Base-by-base conservation (phyloP, 1,140 invertebrate genomes). In the Drosophila cardini region DNA sequence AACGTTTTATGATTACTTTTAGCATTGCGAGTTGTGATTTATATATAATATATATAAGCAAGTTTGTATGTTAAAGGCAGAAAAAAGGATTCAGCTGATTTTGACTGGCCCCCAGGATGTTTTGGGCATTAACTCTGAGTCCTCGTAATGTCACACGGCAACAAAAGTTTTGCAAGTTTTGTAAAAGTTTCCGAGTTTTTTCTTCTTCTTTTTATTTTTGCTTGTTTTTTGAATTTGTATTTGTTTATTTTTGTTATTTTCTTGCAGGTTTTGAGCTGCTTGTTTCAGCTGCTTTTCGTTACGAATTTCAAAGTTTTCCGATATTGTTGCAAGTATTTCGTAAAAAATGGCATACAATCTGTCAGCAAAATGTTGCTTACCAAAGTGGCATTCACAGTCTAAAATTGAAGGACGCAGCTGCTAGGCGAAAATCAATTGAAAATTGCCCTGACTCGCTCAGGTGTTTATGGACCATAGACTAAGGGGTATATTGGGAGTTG, bases 311-410 rank as follows among this genome's bases (percentile, higher is more conserved):
- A 86, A 86, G 72, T 86, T 86, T 77, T 69, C 43, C 80, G 73
- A 89, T 84, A 87, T 89, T 89, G 84, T 89, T 80, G 84, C 80
- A 84, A 87, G 76, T 79, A 86, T 71, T 71, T 64, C 50, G 76
- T 74, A 84, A 89, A 89, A 89, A 87, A 87, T 87, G 73, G 84
- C 84, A 87, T 90, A 87, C 84, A 87, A 87, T 87, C 84, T 87
- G 85, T 87, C 84, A 87, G 76, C 67, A 77, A 80, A 78, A 77
- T 72, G 70, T 36, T 72, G 70, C 63, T 72, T 60, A 68, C 55
- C 70, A 72, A 26, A 72, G 70, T 72, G 53, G 55, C 69, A 72
- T 36, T 72, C 42, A 43, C n/a, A 67, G 67, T 63, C 60, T 43
- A 63, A 36, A 75, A 69, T 61, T 55, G 74, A 55, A 15, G 58